A percentile compares a stretch with the other conserved stretches of the same genome.
phyloP scores from a whole-genome alignment of 2,113 vertebrate genomes.

The Silurus glanis region DNA sequence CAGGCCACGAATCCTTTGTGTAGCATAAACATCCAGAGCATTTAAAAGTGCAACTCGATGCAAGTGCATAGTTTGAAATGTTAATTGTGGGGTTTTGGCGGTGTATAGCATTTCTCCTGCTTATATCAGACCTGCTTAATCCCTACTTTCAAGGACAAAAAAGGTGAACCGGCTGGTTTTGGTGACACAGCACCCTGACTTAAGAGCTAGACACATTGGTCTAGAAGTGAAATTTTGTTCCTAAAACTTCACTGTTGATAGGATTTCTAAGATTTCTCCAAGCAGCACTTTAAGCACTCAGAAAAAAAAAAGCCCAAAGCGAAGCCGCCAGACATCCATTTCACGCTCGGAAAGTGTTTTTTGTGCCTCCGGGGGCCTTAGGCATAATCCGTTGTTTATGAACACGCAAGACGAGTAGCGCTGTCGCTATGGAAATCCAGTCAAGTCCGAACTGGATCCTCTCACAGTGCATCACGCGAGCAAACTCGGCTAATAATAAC shows the following conservation, averaged over 20 bases:
- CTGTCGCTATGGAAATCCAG: constrained; percentile 63
- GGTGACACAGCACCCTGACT: not conserved
- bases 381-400: constrained; percentile 59
- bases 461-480: constrained; percentile 67
- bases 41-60: not conserved
- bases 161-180: constrained; percentile 13
- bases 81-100: not conserved
- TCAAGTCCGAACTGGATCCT: constrained; percentile 74
- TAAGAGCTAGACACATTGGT: not conserved
- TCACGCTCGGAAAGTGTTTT: constrained; percentile 23
- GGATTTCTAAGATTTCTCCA: constrained; percentile 24
- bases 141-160: constrained; percentile 12
- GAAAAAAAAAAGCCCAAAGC: not conserved
- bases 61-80: not conserved
- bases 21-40: not conserved
- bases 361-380: constrained; percentile 28
- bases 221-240: not conserved
- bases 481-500: constrained; percentile 72
- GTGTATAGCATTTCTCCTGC: constrained; percentile 5
- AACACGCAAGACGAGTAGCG: constrained; percentile 46
- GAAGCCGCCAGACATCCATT: not conserved
- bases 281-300: not conserved
- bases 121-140: constrained; percentile 19
- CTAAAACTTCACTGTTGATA: constrained; percentile 5
- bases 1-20: too few relatives aligned